These are phyloP conservation scores for Drymodes brunneopygia DNA, from an alignment of 2,113 vertebrate genomes.

Conservation along the genomic window DNA sequence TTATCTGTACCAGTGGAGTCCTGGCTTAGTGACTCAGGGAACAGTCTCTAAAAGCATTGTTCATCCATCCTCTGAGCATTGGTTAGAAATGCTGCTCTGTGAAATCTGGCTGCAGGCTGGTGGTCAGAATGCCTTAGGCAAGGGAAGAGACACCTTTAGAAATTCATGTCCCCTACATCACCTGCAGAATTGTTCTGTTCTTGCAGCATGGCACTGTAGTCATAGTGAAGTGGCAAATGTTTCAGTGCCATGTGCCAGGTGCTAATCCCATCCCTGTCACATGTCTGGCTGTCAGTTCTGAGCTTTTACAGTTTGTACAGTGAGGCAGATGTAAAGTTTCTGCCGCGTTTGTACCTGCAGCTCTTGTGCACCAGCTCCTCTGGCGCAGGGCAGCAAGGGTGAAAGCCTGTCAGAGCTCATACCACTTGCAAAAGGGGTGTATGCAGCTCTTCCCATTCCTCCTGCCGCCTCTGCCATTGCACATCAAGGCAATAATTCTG, in stretches of 20 bases:
- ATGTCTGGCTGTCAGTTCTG: not conserved
- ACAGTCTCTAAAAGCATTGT: not conserved
- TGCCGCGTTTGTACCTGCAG: not conserved
- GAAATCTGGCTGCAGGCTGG: not conserved
- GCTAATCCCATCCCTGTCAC: not conserved
- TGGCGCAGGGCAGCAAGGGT: not conserved
- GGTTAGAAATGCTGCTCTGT: not conserved
- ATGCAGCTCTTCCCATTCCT: not conserved
- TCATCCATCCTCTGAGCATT: not conserved
- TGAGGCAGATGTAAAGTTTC: not conserved
- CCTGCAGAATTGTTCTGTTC: not conserved
- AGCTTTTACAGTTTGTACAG: not conserved
- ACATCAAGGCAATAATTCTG: not conserved
- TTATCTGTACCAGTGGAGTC: not conserved
- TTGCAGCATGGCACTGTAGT: not conserved
- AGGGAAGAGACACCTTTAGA: not conserved
- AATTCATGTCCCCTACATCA: fast-evolving
- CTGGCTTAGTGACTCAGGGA: not conserved
- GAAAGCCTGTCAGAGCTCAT: not conserved
- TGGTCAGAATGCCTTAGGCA: not conserved
- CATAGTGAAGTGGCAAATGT: not conserved
- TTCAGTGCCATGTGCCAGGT: not conserved
- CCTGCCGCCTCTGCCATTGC: not conserved
- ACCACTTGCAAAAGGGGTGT: not conserved
- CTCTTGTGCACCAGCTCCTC: not conserved